phyloP scores from a whole-genome alignment of 2,888 invertebrate species.

The Mermis nigrescens region DNA sequence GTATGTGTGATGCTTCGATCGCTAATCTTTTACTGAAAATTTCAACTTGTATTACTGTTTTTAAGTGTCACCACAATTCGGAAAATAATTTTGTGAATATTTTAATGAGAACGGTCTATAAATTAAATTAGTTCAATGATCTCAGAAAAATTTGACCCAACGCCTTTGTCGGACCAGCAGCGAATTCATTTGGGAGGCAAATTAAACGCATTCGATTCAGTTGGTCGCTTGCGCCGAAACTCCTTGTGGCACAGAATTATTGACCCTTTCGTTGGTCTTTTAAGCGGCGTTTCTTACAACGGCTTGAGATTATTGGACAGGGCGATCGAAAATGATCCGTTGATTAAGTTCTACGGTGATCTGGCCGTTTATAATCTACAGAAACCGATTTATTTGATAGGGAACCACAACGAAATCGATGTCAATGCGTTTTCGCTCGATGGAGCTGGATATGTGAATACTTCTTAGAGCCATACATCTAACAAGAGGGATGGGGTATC shows the following conservation, averaged over 20 bases:
- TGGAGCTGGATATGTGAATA: no score
- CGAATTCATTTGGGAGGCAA: conserved; percentile 70
- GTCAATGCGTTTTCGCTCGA: no score
- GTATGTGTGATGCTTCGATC: no score
- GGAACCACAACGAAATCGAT: no score
- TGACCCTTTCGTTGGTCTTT: conserved; percentile 62
- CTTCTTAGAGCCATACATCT: no score
- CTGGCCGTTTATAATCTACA: conserved; percentile 40
- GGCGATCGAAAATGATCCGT: conserved; percentile 55
- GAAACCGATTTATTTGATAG: background rate
- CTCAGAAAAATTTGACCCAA: conserved; percentile 55
- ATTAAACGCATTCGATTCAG: conserved; percentile 41
- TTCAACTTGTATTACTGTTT: no score
- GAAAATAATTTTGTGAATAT: no score
- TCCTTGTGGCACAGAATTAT: conserved; percentile 48
- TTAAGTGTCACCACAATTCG: no score
- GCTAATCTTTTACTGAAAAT: no score
- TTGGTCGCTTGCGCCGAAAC: background rate
- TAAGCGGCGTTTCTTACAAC: conserved; percentile 72
- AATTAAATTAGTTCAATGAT: no score
- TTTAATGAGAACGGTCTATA: no score
- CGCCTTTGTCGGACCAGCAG: conserved; percentile 75
- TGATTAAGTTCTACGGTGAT: conserved; percentile 58
- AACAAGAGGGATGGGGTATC: no score
- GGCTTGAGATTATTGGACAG: conserved; percentile 62